These are phyloP conservation scores for Emydoidea blandingii DNA, from an alignment of 2,797 vertebrate genomes.

Conservation along the genomic window DNA sequence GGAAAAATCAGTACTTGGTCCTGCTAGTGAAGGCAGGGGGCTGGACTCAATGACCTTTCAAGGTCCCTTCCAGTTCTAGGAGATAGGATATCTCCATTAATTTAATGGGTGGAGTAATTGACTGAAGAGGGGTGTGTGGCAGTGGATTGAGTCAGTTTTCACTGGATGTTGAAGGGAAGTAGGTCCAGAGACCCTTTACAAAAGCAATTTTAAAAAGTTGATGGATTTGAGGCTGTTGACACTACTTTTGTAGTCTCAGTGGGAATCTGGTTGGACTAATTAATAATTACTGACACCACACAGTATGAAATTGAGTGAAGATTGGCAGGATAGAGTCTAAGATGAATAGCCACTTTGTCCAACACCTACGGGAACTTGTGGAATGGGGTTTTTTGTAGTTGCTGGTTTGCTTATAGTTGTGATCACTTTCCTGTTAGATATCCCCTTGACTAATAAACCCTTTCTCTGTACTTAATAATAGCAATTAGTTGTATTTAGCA, in stretches of 20 bases:
- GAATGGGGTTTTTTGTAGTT: not conserved
- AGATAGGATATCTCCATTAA: too few relatives aligned
- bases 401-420: not conserved
- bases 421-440: not conserved
- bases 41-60: too few relatives aligned
- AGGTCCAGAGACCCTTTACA: not conserved
- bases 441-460: fast-evolving
- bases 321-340: not conserved
- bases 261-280: slow-evolving; percentile 23
- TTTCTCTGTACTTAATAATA: fast-evolving
- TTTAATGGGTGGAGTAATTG: not conserved
- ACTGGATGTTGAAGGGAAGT: not conserved
- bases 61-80: too few relatives aligned
- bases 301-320: not conserved
- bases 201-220: not conserved
- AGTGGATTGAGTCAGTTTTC: not conserved
- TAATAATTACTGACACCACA: not conserved
- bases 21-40: too few relatives aligned
- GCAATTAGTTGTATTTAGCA: not conserved
- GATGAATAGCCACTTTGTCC: not conserved
- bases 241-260: not conserved
- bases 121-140: not conserved
- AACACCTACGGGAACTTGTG: not conserved
- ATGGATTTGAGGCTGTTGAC: not conserved
- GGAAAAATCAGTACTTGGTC: too few relatives aligned